Evolutionary conservation across 35 echinoderm and acorn worm species (phyloP).

Genomic region (Chiridota heheva): DNA sequence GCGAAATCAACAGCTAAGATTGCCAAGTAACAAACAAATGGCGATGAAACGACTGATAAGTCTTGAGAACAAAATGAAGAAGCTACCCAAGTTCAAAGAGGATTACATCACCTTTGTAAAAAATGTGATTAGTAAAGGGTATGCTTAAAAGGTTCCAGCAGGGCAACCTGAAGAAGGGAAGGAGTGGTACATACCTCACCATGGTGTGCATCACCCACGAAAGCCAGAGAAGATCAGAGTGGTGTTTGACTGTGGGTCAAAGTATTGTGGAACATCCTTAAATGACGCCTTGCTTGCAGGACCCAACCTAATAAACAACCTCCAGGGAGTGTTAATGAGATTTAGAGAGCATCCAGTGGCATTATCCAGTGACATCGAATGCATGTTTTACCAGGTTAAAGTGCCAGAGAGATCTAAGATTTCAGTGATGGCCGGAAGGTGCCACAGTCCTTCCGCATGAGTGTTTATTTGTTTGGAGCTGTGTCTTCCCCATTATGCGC

Average conservation of each 20-base stretch:
- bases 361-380: no score
- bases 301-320: no score
- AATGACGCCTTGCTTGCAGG: constrained; percentile 51
- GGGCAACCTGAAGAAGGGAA: constrained; percentile 28
- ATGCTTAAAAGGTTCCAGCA: constrained; percentile 46
- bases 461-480: no score
- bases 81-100: constrained; percentile 6
- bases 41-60: constrained; percentile 39
- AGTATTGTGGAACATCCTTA: constrained; percentile 41
- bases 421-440: no score
- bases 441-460: no score
- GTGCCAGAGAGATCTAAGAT: no score
- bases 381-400: no score
- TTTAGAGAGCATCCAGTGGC: no score
- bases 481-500: no score
- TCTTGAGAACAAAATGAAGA: constrained; percentile 33
- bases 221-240: constrained; percentile 52
- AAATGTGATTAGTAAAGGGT: constrained; percentile 32
- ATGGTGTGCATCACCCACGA: constrained; percentile 40
- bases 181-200: constrained; percentile 65
- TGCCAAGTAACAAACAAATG: constrained; percentile 27
- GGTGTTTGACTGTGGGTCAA: constrained; percentile 54
- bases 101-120: constrained; percentile 35
- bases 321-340: no score
- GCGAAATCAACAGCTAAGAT: constrained; percentile 17